phyloP scores from a whole-genome alignment of 2,888 invertebrate species.

The Diarsia rubi region DNA sequence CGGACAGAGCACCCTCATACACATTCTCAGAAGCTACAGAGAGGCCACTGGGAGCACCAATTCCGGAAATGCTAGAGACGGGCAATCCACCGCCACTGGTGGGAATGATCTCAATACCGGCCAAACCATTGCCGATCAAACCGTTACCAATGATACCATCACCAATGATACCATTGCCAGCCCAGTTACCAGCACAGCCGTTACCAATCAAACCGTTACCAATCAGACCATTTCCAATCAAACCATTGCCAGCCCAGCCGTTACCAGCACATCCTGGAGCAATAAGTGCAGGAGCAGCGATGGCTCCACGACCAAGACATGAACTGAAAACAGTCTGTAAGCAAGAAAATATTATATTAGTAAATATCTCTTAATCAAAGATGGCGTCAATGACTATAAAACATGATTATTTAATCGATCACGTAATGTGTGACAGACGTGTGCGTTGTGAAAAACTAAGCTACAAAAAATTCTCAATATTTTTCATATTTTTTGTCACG shows the following conservation, averaged over 20 bases:
- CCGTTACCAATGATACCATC: neutral
- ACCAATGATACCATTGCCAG: neutral
- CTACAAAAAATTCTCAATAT: too few species aligned
- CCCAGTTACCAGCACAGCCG: slow-evolving; percentile 15
- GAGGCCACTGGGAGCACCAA: slow-evolving; percentile 53
- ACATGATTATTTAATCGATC: too few species aligned
- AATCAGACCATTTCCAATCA: neutral
- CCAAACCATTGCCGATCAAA: neutral
- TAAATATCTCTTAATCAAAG: too few species aligned
- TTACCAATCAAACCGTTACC: neutral
- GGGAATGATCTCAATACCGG: slow-evolving; percentile 34
- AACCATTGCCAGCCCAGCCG: neutral
- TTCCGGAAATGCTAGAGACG: slow-evolving; percentile 40
- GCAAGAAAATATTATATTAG: neutral
- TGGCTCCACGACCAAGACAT: slow-evolving; percentile 6
- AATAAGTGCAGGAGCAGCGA: neutral
- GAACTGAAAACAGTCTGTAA: neutral
- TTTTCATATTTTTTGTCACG: too few species aligned
- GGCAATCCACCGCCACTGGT: slow-evolving; percentile 60
- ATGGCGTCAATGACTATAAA: too few species aligned
- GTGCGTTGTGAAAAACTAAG: too few species aligned
- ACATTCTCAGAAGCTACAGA: slow-evolving; percentile 59
- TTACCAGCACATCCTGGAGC: neutral
- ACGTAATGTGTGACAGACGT: too few species aligned
- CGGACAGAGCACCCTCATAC: slow-evolving; percentile 52